Percentiles rank a stretch among this genome's conserved stretches.
Conservation (phyloP, 2,888 invertebrate species). For the Latrodectus elegans region DNA sequence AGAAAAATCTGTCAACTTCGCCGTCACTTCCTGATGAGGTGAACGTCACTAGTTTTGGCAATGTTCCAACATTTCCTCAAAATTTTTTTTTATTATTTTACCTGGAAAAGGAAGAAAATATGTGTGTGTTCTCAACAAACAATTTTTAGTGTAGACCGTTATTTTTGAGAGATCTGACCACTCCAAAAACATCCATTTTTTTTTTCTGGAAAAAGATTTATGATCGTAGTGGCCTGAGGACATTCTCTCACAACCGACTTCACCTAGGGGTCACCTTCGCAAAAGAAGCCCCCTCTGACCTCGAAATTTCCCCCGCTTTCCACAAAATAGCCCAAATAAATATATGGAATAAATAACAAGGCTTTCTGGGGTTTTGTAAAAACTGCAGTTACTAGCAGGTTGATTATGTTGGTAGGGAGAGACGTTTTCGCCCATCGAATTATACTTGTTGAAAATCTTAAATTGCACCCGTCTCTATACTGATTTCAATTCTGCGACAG, state of each 20-base stretch:
- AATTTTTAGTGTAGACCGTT: slow-evolving; percentile 4
- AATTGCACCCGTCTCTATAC: too few species aligned
- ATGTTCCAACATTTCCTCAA: slow-evolving; percentile 46
- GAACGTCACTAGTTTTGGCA: slow-evolving; percentile 44
- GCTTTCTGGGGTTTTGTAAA: too few species aligned
- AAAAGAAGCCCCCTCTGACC: neutral
- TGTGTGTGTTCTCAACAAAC: neutral
- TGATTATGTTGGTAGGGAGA: too few species aligned
- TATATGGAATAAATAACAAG: too few species aligned
- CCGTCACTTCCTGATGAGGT: slow-evolving; percentile 58
- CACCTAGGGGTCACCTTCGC: slow-evolving; percentile 19
- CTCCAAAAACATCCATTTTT: too few species aligned
- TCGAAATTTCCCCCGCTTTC: neutral
- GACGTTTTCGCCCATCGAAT: too few species aligned
- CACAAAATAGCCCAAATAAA: neutral
- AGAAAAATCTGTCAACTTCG: slow-evolving; percentile 33
- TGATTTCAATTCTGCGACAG: too few species aligned
- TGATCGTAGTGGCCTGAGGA: neutral
- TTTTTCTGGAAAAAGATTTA: neutral
- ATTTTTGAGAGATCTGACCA: slow-evolving; percentile 2
- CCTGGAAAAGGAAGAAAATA: slow-evolving; percentile 15
- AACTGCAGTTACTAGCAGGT: too few species aligned
- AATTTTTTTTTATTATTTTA: slow-evolving; percentile 20
- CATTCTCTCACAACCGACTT: slow-evolving; percentile 4
- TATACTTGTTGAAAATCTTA: too few species aligned